These are phyloP conservation scores for Eulemur rufifrons DNA, from an alignment of 2,113 vertebrate species.

Conservation along the genomic window DNA sequence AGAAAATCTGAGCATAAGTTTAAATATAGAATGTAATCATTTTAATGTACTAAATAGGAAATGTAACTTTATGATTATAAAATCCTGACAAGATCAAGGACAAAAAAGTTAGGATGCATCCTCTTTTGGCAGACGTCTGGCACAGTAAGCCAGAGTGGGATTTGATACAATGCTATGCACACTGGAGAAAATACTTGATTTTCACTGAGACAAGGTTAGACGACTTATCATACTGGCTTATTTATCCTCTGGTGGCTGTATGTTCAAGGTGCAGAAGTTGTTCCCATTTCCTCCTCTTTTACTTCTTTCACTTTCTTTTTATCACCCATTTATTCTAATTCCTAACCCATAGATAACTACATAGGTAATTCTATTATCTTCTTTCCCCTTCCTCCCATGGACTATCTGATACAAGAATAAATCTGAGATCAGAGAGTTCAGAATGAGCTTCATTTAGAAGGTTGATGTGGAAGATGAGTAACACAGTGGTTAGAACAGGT, in stretches of 20 bases:
- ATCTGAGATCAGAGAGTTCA: not conserved
- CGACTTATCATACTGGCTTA: not conserved
- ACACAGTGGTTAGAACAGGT: not conserved
- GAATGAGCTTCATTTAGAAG: not conserved
- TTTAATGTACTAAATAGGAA: constrained; percentile 28
- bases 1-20: constrained; percentile 10
- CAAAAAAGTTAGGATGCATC: not conserved
- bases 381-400: not conserved
- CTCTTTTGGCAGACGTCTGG: constrained; percentile 10
- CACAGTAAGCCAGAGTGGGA: not conserved
- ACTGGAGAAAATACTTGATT: constrained; percentile 29
- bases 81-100: constrained; percentile 42
- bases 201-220: not conserved
- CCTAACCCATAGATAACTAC: not conserved
- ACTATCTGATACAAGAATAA: not conserved
- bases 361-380: not conserved
- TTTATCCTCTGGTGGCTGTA: not conserved
- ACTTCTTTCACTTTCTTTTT: not conserved
- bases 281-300: not conserved
- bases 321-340: not conserved
- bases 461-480: not conserved
- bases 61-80: constrained; percentile 45
- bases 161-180: constrained; percentile 4
- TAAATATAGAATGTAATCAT: constrained; percentile 39
- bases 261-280: not conserved